These are phyloP conservation scores for Neuroscelio doddi DNA, from an alignment of 2,888 invertebrate species.

Conservation along the genomic window DNA sequence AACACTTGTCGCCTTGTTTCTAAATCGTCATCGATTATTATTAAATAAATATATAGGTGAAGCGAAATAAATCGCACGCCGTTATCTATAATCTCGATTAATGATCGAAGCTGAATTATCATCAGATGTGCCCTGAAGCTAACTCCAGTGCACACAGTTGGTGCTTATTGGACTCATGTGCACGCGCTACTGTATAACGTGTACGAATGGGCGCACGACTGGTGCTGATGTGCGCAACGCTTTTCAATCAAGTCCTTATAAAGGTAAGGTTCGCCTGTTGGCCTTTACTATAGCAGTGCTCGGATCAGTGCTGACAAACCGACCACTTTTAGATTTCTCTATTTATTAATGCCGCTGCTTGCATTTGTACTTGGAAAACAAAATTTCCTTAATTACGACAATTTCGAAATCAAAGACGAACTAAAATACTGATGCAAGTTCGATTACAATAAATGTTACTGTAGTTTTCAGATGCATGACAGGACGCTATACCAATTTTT, in stretches of 20 bases:
- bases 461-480: no score
- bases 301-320: conserved; percentile 26
- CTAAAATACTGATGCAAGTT: no score
- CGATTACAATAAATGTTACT: no score
- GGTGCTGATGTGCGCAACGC: conserved; percentile 39
- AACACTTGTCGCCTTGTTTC: no score
- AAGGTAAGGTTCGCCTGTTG: conserved; percentile 51
- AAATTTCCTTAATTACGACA: no score
- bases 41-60: conserved; percentile 26
- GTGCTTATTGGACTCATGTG: conserved; percentile 9
- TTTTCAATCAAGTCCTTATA: conserved; percentile 64
- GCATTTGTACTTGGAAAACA: no score
- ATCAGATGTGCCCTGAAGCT: conserved; percentile 30
- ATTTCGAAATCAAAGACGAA: no score
- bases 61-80: neutral
- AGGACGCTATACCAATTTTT: no score
- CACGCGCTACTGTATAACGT: neutral
- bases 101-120: conserved; percentile 37
- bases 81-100: conserved; percentile 27
- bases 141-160: conserved; percentile 9
- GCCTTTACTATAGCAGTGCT: conserved; percentile 28
- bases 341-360: neutral
- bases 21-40: no score
- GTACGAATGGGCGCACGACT: no score
- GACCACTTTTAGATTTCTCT: no score